phyloP scores from a whole-genome alignment of 2,888 invertebrate genomes.

The Suillia variegata region DNA sequence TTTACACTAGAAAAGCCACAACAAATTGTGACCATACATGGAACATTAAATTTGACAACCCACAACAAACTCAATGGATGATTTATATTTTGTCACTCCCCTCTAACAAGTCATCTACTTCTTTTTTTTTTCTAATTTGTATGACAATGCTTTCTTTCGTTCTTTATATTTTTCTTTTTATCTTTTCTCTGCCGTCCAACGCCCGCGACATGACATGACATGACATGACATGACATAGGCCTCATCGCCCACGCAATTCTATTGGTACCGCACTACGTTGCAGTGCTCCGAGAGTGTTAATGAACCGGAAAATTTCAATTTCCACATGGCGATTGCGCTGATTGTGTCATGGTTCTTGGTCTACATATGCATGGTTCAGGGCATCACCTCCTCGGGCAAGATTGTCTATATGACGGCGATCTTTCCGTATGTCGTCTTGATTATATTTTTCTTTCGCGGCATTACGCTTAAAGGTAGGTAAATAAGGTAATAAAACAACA shows the following conservation, averaged over 20 bases:
- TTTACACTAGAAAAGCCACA: too few relatives aligned
- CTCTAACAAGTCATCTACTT: too few relatives aligned
- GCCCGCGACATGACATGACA: too few relatives aligned
- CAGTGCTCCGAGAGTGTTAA: constrained; percentile 89
- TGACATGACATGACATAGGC: too few relatives aligned
- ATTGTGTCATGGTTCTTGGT: constrained; percentile 92
- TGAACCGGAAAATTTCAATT: constrained; percentile 84
- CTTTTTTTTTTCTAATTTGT: too few relatives aligned
- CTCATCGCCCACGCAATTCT: constrained; percentile 91
- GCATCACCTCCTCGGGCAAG: constrained; percentile 95
- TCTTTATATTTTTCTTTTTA: neutral
- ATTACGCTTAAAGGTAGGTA: constrained; percentile 78
- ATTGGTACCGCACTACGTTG: constrained; percentile 92
- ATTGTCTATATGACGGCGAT: constrained; percentile 96
- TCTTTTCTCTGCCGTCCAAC: constrained; percentile 2
- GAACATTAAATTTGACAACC: too few relatives aligned
- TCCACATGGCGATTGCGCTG: constrained; percentile 86
- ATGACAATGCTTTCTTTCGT: neutral
- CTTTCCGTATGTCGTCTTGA: constrained; percentile 93
- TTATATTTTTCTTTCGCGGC: constrained; percentile 95
- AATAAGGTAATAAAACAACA: neutral
- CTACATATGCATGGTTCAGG: constrained; percentile 96
- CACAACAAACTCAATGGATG: too few relatives aligned
- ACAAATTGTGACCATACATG: too few relatives aligned
- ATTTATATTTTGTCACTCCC: too few relatives aligned